Evolutionary conservation across 64 coral and sea anemone species (phyloP), one percentile per base, ranked within the genome.

Genomic region (Stylophora pistillata): DNA sequence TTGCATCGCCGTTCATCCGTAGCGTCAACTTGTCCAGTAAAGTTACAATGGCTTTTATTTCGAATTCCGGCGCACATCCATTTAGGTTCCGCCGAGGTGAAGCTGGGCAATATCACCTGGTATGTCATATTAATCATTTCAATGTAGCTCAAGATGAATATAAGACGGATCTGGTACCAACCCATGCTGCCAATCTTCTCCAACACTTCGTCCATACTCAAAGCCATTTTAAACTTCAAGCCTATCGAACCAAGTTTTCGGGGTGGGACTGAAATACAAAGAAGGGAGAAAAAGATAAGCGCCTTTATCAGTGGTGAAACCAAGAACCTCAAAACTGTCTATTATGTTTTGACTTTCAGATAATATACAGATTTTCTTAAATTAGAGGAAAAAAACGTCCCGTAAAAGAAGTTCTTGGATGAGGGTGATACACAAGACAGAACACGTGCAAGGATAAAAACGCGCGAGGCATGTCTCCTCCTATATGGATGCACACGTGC

Each of bases 171-270:
- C 62, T 89, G 88, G 30, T 89, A 89, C 25, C 23, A 20, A 2
- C 88, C 88, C 56, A 89, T 21, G 58, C 88, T 89, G 37, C 88
- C 88, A 52, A 89, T 79, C 21, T 59, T 78, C 9, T 79, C 88
- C 25, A 89, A 16, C 10, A 78, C 29, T 10, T 89, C 32, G 33
- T 89, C 88, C 14, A 89, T n/a, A 14, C 76, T 71, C 54, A 89
- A 21, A 32, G 73, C 73, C 73, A 75, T 75, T 75, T 75, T 75
- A 3, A 13, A 0, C 9, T 17, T 52, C 34, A 15, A 53, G 15
- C 13, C 20, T 23, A 47, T 15, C 17, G 17, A 9, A 23, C 34
- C 52, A 7, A 75, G 12, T 10, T 15, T 75, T 75, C 15, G 52
- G 52, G 23, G 15, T 10, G 23, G 26, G 64, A 25, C 64, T 68